Conservation (phyloP, 2,113 vertebrate genomes). For the Chiloscyllium plagiosum region DNA sequence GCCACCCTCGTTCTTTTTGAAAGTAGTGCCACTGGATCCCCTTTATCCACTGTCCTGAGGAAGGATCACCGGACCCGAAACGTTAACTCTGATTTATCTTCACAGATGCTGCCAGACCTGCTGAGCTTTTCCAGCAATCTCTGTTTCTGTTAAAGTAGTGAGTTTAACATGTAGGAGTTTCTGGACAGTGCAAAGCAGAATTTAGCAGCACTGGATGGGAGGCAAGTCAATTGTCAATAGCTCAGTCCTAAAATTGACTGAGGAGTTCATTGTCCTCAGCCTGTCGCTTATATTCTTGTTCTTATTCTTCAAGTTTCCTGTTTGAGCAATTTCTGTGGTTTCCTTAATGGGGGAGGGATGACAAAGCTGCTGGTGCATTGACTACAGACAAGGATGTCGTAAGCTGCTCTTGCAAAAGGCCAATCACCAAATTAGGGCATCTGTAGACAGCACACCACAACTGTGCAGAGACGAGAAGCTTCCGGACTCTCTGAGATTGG, state of each 20-base stretch:
- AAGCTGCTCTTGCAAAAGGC: neutral
- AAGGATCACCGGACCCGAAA: too few relatives aligned
- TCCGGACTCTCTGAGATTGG: neutral
- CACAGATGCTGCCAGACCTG: too few relatives aligned
- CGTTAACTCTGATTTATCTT: too few relatives aligned
- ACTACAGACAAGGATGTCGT: neutral
- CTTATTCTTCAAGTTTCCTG: neutral
- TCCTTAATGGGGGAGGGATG: neutral
- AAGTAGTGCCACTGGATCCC: neutral
- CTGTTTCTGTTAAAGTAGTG: neutral
- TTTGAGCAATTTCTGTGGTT: neutral
- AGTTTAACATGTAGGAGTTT: neutral
- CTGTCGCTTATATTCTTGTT: neutral
- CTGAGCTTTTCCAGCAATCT: too few relatives aligned
- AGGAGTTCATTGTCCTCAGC: neutral
- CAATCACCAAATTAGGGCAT: conserved; percentile 16
- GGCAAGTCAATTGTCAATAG: neutral
- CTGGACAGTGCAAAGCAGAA: neutral
- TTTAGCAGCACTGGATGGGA: neutral
- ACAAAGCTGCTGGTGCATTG: too few relatives aligned
- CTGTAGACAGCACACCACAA: neutral
- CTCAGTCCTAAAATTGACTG: neutral
- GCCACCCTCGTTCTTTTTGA: neutral
- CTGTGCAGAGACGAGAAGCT: neutral
- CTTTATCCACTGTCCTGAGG: neutral